Conservation (phyloP, 2,888 invertebrate species). For the Itoplectis maculator region DNA sequence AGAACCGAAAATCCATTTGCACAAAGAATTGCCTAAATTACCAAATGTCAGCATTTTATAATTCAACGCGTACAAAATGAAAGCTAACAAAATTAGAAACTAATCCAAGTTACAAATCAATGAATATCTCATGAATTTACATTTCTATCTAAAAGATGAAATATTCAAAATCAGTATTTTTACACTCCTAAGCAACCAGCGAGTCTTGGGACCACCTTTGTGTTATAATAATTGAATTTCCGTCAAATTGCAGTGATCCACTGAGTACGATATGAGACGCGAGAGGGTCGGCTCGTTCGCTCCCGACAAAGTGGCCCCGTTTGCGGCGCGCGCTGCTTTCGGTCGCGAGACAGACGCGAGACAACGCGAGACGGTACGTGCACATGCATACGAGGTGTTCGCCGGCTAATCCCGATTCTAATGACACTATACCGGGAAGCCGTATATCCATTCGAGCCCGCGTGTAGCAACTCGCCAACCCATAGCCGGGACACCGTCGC, state of each 20-base stretch:
- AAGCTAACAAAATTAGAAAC: no score
- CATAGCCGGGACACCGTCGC: conserved; percentile 67
- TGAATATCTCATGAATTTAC: not conserved
- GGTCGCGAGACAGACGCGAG: conserved; percentile 18
- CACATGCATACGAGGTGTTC: conserved; percentile 65
- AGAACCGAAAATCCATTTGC: no score
- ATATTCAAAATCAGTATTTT: not conserved
- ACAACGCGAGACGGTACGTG: conserved; percentile 28
- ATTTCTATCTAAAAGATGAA: not conserved
- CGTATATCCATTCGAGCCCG: conserved; percentile 75
- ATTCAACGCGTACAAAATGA: no score
- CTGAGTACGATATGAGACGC: not conserved
- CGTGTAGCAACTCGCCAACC: conserved; percentile 71
- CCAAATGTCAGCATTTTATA: no score
- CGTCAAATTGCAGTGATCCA: not conserved
- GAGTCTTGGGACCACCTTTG: not conserved
- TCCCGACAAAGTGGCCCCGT: conserved; percentile 30
- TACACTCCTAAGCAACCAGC: not conserved
- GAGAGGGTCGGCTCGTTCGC: not conserved
- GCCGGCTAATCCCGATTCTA: conserved; percentile 81
- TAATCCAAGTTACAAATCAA: not conserved
- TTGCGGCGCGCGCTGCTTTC: conserved; percentile 19
- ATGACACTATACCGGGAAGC: conserved; percentile 82
- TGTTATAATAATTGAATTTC: not conserved
- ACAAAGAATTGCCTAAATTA: no score